Evolutionary conservation across 2,797 vertebrate genomes (phyloP).

Genomic region (Rallus crepitans): DNA sequence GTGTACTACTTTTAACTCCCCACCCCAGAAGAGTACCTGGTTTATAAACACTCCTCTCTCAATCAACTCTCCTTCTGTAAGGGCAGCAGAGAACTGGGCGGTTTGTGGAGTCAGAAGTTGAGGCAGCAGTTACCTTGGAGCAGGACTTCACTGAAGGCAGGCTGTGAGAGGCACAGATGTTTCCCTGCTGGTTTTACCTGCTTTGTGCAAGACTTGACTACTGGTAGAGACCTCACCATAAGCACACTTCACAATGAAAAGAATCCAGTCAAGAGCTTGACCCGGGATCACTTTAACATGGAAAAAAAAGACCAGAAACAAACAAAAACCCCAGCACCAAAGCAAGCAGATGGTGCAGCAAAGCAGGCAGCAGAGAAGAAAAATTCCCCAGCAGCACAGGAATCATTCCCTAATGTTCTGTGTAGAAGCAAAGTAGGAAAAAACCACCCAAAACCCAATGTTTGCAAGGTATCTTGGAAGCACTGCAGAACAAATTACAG

Average conservation of each 20-base stretch:
- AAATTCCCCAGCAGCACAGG: neutral
- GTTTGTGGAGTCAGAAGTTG: neutral
- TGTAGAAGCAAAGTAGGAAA: neutral
- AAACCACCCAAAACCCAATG: neutral
- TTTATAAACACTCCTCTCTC: neutral
- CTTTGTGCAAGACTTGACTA: neutral
- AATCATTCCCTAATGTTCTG: neutral
- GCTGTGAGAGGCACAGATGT: neutral
- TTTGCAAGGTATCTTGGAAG: neutral
- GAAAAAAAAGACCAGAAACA: too few relatives aligned
- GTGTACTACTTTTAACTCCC: neutral
- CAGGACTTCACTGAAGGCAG: neutral
- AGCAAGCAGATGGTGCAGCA: neutral
- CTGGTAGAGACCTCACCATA: neutral
- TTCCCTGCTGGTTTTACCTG: neutral
- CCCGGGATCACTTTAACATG: neutral
- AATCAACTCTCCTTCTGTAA: neutral
- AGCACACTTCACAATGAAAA: neutral
- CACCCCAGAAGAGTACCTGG: too few relatives aligned
- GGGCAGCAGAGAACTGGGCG: neutral
- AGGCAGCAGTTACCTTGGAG: neutral
- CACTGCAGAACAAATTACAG: neutral
- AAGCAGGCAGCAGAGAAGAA: neutral
- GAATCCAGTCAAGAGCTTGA: neutral
- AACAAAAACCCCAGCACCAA: neutral